Conservation (phyloP, 2,888 invertebrate genomes). For the Pristionchus exspectatus region DNA sequence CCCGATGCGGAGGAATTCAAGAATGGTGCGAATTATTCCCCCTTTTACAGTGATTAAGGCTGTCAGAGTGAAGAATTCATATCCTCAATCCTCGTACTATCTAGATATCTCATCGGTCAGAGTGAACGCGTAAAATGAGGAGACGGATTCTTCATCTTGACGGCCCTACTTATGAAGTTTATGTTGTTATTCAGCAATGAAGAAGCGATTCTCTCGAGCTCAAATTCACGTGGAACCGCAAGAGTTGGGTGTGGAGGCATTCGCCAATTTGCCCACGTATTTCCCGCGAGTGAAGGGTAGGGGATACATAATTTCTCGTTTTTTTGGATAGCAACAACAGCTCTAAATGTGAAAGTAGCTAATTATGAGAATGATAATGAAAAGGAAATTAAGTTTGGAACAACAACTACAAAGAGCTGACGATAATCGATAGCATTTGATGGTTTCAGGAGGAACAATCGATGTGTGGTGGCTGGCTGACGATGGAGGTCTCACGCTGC, state of each 20-base stretch:
- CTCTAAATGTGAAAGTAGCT: too few relatives aligned
- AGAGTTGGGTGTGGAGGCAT: slow-evolving; percentile 35
- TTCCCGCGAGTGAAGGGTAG: slow-evolving; percentile 22
- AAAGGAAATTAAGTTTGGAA: too few relatives aligned
- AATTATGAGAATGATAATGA: too few relatives aligned
- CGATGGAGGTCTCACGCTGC: slow-evolving; percentile 83
- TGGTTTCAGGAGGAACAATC: slow-evolving; percentile 79
- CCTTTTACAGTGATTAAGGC: not conserved
- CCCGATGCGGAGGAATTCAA: slow-evolving; percentile 1
- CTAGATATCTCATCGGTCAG: too few relatives aligned
- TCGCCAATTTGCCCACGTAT: slow-evolving; percentile 9
- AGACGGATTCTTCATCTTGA: not conserved
- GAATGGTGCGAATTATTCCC: not conserved
- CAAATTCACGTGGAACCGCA: slow-evolving; percentile 17
- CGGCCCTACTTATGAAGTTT: too few relatives aligned
- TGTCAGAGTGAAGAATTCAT: too few relatives aligned
- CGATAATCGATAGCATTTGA: not conserved
- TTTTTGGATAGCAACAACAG: too few relatives aligned
- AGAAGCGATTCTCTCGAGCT: slow-evolving; percentile 44
- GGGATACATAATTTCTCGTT: not conserved
- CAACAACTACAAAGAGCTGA: too few relatives aligned
- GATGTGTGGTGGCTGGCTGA: slow-evolving; percentile 99
- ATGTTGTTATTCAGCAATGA: not conserved
- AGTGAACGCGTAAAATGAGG: too few relatives aligned
- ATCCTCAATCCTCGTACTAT: too few relatives aligned